A percentile compares a stretch with the other conserved stretches of the same genome.
Conservation (phyloP, 1,140 invertebrate species). For the Adoxophyes honmai region DNA sequence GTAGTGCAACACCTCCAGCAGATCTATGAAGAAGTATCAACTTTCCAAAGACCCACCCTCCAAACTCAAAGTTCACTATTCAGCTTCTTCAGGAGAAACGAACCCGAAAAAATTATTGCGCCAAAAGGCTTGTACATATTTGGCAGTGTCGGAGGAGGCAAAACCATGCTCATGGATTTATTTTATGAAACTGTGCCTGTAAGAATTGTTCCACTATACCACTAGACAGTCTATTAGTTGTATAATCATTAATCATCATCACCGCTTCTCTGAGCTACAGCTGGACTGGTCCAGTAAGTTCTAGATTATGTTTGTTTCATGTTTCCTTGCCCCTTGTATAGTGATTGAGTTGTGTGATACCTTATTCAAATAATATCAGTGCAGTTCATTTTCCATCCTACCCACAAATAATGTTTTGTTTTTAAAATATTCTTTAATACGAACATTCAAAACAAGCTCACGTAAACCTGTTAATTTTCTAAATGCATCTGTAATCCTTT, state of each 20-base stretch:
- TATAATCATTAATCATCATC: slow-evolving; percentile 17
- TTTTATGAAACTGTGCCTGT: slow-evolving; percentile 87
- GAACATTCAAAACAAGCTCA: too few species aligned
- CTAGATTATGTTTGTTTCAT: slow-evolving; percentile 1
- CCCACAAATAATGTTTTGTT: too few species aligned
- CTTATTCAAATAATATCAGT: too few species aligned
- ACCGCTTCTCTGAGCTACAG: not conserved
- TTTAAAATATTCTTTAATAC: too few species aligned
- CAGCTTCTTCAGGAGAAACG: slow-evolving; percentile 65
- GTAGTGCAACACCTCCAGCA: slow-evolving; percentile 83
- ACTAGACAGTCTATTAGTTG: slow-evolving; percentile 15
- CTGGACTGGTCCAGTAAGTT: slow-evolving; percentile 12
- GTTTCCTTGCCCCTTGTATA: not conserved
- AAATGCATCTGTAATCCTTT: too few species aligned
- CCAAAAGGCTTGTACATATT: slow-evolving; percentile 90
- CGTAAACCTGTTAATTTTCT: too few species aligned
- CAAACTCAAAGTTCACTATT: slow-evolving; percentile 73
- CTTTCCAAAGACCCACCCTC: slow-evolving; percentile 74
- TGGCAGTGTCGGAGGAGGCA: slow-evolving; percentile 94
- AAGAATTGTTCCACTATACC: slow-evolving; percentile 34
- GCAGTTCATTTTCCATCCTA: too few species aligned
- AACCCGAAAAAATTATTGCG: slow-evolving; percentile 68
- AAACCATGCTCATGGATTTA: slow-evolving; percentile 99
- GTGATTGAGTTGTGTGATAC: too few species aligned
- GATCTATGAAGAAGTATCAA: slow-evolving; percentile 81